Conservation (phyloP, 2,888 invertebrate genomes). For the Cantharis nigra region DNA sequence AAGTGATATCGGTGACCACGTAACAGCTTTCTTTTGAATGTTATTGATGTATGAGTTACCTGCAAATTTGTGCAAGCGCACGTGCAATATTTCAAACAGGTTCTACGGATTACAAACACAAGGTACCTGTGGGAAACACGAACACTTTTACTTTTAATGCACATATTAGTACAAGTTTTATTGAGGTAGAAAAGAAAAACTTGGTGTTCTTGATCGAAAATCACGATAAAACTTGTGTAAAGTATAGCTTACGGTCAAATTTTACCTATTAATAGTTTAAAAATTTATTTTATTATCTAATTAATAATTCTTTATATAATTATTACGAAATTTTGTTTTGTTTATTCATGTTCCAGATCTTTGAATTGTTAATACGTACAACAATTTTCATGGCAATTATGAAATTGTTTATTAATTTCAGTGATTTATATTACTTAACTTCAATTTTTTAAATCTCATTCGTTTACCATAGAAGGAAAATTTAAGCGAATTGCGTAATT, state of each 20-base stretch:
- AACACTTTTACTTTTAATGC: slow-evolving; percentile 1
- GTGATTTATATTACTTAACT: not conserved
- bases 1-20: not conserved
- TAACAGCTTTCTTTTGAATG: not conserved
- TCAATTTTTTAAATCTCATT: not conserved
- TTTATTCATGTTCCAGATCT: not conserved
- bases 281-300: not conserved
- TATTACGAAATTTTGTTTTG: not conserved
- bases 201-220: not conserved
- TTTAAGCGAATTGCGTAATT: not conserved
- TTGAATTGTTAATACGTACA: not conserved
- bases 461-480: not conserved
- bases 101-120: not conserved
- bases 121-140: not conserved
- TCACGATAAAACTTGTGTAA: not conserved
- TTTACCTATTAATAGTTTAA: not conserved
- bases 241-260: not conserved
- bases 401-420: not conserved
- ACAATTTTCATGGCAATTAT: not conserved
- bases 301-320: not conserved
- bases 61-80: not conserved
- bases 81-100: slow-evolving; percentile 1
- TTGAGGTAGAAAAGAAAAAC: not conserved
- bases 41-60: not conserved
- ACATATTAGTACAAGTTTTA: not conserved